Percentiles rank a stretch among this genome's conserved stretches.
phyloP scores from a whole-genome alignment of 2,113 vertebrate genomes.

The Xiphorhynchus elegans region DNA sequence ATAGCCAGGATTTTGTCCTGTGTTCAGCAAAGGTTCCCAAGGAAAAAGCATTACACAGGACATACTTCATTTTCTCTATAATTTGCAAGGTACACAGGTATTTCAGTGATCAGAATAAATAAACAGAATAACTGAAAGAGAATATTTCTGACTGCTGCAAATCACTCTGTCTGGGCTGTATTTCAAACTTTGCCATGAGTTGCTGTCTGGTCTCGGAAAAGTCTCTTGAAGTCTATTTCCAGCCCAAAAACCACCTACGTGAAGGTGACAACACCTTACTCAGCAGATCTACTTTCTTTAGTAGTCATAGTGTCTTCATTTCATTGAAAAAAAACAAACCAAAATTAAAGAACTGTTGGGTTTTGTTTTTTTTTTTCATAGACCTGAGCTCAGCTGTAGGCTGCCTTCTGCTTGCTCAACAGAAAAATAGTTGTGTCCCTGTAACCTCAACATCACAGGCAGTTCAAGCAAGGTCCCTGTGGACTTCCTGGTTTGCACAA shows the following conservation, averaged over 20 bases:
- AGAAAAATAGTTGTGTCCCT: not conserved
- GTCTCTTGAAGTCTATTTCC: not conserved
- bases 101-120: not conserved
- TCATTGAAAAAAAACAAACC: not conserved
- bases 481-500: not conserved
- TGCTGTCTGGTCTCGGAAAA: not conserved
- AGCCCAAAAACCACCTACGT: not conserved
- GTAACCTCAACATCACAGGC: not conserved
- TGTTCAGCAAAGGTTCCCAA: not conserved
- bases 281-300: not conserved
- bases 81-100: not conserved
- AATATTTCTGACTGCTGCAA: not conserved
- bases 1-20: not conserved
- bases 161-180: not conserved
- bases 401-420: not conserved
- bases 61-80: not conserved
- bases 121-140: not conserved
- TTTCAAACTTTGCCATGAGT: not conserved
- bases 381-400: not conserved
- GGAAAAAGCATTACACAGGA: not conserved
- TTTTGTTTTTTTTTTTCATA: not conserved
- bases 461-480: not conserved
- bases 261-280: not conserved
- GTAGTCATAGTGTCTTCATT: not conserved
- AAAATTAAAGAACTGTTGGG: not conserved